Percentiles rank a stretch among this genome's conserved stretches.
These are phyloP conservation scores for Platycercus adscitus DNA, from an alignment of 2,113 vertebrate species.

Conservation along the genomic window DNA sequence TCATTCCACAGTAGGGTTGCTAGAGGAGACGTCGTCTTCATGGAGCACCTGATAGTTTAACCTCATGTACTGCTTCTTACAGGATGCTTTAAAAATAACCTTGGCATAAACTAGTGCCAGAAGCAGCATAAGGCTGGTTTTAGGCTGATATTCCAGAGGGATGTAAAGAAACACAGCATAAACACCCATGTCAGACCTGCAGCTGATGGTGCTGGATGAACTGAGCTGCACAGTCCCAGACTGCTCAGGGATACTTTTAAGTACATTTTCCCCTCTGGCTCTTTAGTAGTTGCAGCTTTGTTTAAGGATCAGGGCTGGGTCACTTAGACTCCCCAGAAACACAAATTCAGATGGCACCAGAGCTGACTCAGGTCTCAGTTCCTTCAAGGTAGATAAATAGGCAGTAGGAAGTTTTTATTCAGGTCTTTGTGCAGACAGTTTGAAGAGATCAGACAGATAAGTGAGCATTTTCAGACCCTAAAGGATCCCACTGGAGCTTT, in stretches of 20 bases:
- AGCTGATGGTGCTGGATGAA: not conserved
- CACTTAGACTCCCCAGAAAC: not conserved
- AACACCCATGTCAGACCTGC: not conserved
- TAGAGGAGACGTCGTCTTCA: not conserved
- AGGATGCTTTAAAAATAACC: not conserved
- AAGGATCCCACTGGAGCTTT: not conserved
- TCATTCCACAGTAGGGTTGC: not conserved
- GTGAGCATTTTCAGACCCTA: not conserved
- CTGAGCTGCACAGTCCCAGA: not conserved
- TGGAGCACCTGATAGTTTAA: not conserved
- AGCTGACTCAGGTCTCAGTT: not conserved
- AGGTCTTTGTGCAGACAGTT: not conserved
- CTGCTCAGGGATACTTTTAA: not conserved
- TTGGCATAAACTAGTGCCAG: constrained; percentile 10
- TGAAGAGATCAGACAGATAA: not conserved
- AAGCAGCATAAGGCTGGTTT: not conserved
- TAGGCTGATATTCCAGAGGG: not conserved
- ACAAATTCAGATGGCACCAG: not conserved
- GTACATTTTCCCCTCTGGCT: not conserved
- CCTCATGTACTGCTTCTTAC: not conserved
- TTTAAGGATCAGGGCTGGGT: not conserved
- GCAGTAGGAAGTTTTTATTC: not conserved
- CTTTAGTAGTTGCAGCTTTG: not conserved
- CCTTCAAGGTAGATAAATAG: constrained; percentile 1
- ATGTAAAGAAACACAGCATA: not conserved